phyloP scores from a whole-genome alignment of 2,888 invertebrate genomes.

The Chironomus riparius region DNA sequence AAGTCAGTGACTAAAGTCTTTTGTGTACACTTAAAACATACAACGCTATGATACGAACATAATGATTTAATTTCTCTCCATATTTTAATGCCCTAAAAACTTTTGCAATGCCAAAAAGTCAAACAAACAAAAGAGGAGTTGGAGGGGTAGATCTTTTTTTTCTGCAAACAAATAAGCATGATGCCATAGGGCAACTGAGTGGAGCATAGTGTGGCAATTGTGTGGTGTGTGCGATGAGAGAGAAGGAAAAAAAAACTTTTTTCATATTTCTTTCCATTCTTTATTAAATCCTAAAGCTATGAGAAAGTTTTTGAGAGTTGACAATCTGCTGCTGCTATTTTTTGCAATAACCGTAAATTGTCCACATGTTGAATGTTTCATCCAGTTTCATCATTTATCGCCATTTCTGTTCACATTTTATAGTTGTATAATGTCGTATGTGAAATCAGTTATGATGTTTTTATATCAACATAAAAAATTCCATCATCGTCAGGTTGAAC shows the following conservation, averaged over 20 bases:
- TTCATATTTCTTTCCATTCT: neutral
- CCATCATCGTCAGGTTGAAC: too few relatives aligned
- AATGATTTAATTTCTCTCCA: neutral
- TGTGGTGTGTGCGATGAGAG: neutral
- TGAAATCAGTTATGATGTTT: neutral
- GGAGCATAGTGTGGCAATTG: neutral
- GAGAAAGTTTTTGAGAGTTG: constrained; percentile 4
- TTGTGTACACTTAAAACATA: too few relatives aligned
- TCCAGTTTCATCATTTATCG: neutral
- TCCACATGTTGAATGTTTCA: constrained; percentile 19
- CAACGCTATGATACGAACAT: neutral
- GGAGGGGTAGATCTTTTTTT: neutral
- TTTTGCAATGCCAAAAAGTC: neutral
- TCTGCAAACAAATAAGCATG: neutral
- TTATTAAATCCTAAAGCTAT: neutral
- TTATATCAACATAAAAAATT: too few relatives aligned
- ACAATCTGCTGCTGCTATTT: neutral
- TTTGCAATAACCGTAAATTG: constrained; percentile 23
- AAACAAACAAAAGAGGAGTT: neutral
- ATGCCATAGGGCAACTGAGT: neutral
- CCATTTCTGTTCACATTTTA: neutral
- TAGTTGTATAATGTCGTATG: too few relatives aligned
- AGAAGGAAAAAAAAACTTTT: neutral
- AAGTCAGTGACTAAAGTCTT: too few relatives aligned
- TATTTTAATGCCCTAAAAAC: neutral